Conservation (phyloP, 2,113 vertebrate genomes). For the Platanista minor region DNA sequence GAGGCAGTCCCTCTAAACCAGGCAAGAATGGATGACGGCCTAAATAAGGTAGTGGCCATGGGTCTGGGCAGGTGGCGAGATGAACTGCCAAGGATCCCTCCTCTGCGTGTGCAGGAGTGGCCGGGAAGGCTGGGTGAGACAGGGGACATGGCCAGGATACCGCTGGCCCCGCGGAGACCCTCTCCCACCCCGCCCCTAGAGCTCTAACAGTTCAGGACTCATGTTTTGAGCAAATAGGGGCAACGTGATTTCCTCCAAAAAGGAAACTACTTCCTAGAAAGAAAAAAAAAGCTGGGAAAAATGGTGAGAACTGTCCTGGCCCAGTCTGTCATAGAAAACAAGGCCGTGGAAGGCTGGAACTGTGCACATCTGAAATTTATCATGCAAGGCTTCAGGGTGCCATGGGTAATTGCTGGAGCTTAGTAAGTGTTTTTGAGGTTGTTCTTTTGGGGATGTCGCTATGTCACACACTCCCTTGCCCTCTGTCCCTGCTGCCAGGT, state of each 20-base stretch:
- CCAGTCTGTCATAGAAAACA: background rate
- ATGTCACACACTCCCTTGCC: background rate
- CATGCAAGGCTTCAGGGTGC: accelerated
- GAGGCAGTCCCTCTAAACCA: background rate
- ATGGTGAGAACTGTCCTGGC: too few species aligned
- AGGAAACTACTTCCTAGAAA: background rate
- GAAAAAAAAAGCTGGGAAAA: too few species aligned
- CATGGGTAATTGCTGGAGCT: accelerated
- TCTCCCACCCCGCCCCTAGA: background rate
- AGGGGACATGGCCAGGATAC: background rate
- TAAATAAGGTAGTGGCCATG: too few species aligned
- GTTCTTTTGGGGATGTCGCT: background rate
- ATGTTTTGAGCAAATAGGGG: background rate
- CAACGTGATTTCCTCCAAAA: background rate
- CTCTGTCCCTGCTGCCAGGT: background rate
- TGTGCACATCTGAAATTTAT: accelerated
- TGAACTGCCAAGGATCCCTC: background rate
- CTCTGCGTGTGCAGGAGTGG: background rate
- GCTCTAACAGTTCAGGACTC: background rate
- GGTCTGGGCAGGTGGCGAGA: too few species aligned
- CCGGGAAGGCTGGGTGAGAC: background rate
- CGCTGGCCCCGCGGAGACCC: background rate
- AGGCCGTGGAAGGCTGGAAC: background rate
- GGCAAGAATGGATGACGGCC: background rate
- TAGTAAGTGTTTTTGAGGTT: accelerated